phyloP scores from a whole-genome alignment of 2,888 invertebrate species.

The Pharmacophagus antenor region DNA sequence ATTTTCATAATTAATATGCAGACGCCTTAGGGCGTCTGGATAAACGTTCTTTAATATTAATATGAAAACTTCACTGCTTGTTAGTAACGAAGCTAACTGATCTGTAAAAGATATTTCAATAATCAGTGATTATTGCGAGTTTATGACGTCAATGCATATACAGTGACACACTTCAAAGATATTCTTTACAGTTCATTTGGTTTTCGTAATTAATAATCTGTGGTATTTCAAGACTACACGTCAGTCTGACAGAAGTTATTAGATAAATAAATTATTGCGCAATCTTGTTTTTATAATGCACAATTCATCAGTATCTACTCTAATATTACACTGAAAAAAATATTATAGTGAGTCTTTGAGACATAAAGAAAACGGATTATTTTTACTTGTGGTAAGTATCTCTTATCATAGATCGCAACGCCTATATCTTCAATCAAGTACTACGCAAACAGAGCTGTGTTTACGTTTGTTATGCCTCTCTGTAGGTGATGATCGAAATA shows the following conservation, averaged over 20 bases:
- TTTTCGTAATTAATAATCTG: neutral
- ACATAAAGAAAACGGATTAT: too few relatives aligned
- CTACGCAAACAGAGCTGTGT: too few relatives aligned
- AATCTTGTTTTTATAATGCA: too few relatives aligned
- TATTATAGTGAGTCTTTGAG: too few relatives aligned
- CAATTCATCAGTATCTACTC: too few relatives aligned
- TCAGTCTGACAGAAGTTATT: neutral
- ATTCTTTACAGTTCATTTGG: neutral
- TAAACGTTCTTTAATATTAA: neutral
- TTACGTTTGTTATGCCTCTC: too few relatives aligned
- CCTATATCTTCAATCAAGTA: too few relatives aligned
- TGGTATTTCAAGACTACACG: neutral
- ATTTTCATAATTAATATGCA: neutral
- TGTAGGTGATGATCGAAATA: too few relatives aligned
- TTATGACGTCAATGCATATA: neutral
- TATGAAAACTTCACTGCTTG: conserved; percentile 31
- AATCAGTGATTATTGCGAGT: neutral
- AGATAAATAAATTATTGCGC: neutral
- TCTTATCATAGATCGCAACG: too few relatives aligned
- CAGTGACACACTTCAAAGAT: neutral
- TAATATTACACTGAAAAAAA: too few relatives aligned
- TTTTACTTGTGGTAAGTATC: too few relatives aligned
- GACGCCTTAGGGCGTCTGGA: neutral
- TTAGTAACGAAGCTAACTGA: conserved; percentile 7
- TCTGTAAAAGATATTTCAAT: neutral